phyloP scores from a whole-genome alignment of 2,113 vertebrate species.

The Atlantisia rogersi region DNA sequence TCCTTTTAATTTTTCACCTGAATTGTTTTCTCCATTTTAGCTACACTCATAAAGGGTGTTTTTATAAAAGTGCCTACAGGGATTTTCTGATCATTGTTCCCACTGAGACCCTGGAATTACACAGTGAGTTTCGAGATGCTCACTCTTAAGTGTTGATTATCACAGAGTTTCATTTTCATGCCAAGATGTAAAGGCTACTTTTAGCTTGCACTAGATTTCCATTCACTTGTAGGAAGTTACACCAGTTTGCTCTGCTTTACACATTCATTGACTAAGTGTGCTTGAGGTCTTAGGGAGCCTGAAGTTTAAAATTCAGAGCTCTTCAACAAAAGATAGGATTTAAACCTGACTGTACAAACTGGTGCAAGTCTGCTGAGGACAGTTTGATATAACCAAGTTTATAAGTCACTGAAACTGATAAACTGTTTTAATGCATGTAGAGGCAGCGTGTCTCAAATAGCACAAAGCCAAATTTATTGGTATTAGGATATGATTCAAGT shows the following conservation, averaged over 20 bases:
- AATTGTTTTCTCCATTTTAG: constrained; percentile 43
- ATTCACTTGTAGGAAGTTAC: not conserved
- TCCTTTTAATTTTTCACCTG: constrained; percentile 48
- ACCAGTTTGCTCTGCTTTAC: not conserved
- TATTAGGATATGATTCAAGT: not conserved
- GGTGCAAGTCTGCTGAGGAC: not conserved
- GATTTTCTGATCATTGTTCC: not conserved
- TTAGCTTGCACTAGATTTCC: not conserved
- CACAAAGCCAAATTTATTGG: not conserved
- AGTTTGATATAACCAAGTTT: not conserved
- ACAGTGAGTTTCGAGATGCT: not conserved
- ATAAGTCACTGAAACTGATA: not conserved
- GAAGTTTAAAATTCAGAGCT: not conserved
- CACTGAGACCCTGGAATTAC: constrained; percentile 6
- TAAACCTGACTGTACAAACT: not conserved
- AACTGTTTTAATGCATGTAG: not conserved
- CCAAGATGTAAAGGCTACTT: not conserved
- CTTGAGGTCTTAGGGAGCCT: not conserved
- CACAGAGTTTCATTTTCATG: not conserved
- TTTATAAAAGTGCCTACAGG: not conserved
- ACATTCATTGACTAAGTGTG: not conserved
- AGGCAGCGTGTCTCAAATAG: not conserved
- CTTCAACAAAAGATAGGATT: not conserved
- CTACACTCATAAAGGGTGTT: not conserved
- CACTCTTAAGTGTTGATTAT: not conserved